Evolutionary conservation across 2,888 invertebrate genomes (phyloP), one percentile per base, ranked within the genome.

Genomic region (Napeogenes inachia): DNA sequence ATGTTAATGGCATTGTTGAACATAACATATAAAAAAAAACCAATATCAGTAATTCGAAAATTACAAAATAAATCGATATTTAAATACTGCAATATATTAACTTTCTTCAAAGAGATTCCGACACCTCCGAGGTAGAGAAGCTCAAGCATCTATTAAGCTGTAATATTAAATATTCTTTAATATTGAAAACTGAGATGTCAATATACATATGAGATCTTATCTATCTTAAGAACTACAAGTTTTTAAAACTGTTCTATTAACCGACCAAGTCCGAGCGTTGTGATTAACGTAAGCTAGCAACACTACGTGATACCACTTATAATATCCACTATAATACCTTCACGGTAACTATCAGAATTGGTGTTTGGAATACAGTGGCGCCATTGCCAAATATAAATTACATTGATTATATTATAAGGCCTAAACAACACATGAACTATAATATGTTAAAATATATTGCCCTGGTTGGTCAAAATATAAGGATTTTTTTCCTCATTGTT

Each of bases 191-290:
- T 13, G 59, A 54, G 59, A 62, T 10, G 13, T 59, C 47, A 55
- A 85, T 85, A 80, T 85, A 87, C 82, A 87, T 84, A 79, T 85
- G 87, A 89, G 85, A 87, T 87, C 85, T 81, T 84, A 83, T 59
- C 71, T 75, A 72, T 75, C 74, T 72, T 71, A 75, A 71, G 69
- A 73, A 71, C 75, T 80, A 78, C 69, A 82, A 83, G 84, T 85
- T 85, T 84, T 74, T 78, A 75, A 86, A 86, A 87, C 82, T 84
- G 78, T 77, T 75, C 61, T 68, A 72, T 75, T 77, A 73, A 76
- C 77, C 80, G 82, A 85, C 82, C 81, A 81, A 77, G 84, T 83
- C 81, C 82, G 79, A 73, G 73, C 76, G 75, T 77, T 75, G 74
- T 71, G 73, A 59, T 62, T 65, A 65, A 66, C 56, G 64, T 63